Percentiles rank a stretch among this genome's conserved stretches.
Conservation (phyloP, 2,888 invertebrate species). For the Gari tellinella region DNA sequence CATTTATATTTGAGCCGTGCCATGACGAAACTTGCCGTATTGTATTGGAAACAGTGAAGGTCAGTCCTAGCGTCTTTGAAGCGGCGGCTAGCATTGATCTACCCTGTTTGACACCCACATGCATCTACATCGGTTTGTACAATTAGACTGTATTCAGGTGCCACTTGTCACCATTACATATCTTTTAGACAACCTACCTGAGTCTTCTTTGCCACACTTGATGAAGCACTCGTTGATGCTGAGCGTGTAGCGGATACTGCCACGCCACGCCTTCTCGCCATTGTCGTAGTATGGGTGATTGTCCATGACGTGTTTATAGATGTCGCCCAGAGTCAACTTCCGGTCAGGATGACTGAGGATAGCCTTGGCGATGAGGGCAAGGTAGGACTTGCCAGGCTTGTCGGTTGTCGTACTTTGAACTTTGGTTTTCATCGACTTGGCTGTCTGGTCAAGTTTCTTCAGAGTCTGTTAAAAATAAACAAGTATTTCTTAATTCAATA, state of each 20-base stretch:
- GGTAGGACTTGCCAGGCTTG: slow-evolving; percentile 80
- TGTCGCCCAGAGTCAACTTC: slow-evolving; percentile 81
- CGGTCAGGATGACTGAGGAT: slow-evolving; percentile 76
- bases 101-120: too few relatives aligned
- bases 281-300: slow-evolving; percentile 80
- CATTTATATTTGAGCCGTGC: too few relatives aligned
- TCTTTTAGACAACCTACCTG: slow-evolving; percentile 86
- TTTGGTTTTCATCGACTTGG: slow-evolving; percentile 26
- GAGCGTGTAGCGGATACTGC: slow-evolving; percentile 81
- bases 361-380: slow-evolving; percentile 82
- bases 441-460: slow-evolving; percentile 53
- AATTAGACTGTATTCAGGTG: too few relatives aligned
- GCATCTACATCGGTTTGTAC: too few relatives aligned
- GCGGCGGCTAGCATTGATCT: too few relatives aligned
- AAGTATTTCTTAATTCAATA: too few relatives aligned
- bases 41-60: too few relatives aligned
- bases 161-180: too few relatives aligned
- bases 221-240: slow-evolving; percentile 82
- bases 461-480: too few relatives aligned
- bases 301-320: slow-evolving; percentile 80
- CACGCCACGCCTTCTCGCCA: slow-evolving; percentile 79
- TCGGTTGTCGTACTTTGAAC: slow-evolving; percentile 19
- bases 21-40: too few relatives aligned
- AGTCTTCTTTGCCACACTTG: slow-evolving; percentile 85
- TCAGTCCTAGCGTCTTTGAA: too few relatives aligned